Base-by-base conservation (phyloP, 2,888 invertebrate species). In the Peribatodes rhomboidaria region DNA sequence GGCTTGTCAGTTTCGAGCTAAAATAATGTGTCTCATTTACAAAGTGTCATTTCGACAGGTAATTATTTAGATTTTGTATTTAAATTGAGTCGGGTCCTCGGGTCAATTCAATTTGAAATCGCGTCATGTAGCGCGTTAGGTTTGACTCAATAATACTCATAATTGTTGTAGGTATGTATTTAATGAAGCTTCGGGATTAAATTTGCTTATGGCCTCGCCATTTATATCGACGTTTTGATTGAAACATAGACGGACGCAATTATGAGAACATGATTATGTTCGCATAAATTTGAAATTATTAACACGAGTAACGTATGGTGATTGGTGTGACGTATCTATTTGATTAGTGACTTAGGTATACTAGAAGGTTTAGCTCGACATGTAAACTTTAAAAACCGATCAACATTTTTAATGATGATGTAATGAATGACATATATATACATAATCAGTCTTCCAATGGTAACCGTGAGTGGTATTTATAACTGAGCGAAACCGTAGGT, bases 51-150 rank as follows among this genome's bases (percentile, higher is more conserved):
- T 44, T 44, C 13, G 20, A 44, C 16, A 20, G 20, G 44, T 44
- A 27, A 27, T 27, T 44, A 44, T 44, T 44, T 44, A 44, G 44
- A 44, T 44, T 44, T 44, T 44, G 44, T 44, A 20, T 44, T 44
- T 44, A 44, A 44, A 44, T 44, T 44, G 44, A 44, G 13, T 44
- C 3, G 18, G 44, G 44, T 20, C 20, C 39, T 44, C 44, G 11
- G 13, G 8, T 10, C 10, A 20, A 44, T 44, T 44, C 18, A 42
- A 42, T 42, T 18, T 18, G 10, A 10, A 10, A 18, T 42, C 4
- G 11, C 44, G 20, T 44, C 10, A 11, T 20, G 10, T 44, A 1
- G 20, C 20, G 27, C 11, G 18, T 44, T 44, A 11, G 11, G 44
- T 20, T 18, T 11, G 4, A 44, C 10, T 44, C 2, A 20, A 44